phyloP scores from a whole-genome alignment of 2,888 invertebrate species.

The Neuroscelio doddi region DNA sequence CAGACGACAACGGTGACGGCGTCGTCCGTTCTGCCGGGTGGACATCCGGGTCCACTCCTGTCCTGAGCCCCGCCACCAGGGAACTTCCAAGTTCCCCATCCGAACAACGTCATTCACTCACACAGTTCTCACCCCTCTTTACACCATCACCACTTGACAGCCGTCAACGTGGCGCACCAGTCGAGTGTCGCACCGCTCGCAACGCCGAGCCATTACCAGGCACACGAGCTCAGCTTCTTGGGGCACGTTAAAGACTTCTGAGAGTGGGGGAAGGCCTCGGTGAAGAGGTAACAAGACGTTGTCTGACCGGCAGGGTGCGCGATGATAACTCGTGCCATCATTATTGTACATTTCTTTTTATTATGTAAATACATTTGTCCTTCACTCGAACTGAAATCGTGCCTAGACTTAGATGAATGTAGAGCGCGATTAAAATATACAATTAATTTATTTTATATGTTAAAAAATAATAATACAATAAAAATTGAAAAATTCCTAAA shows the following conservation, averaged over 20 bases:
- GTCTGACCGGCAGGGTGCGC: constrained; percentile 23
- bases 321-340: constrained; percentile 20
- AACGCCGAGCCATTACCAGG: constrained; percentile 66
- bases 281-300: constrained; percentile 62
- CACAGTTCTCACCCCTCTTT: constrained; percentile 62
- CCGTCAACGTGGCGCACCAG: constrained; percentile 65
- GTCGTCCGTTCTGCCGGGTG: constrained; percentile 67
- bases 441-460: too few relatives aligned
- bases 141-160: constrained; percentile 66
- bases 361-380: too few relatives aligned
- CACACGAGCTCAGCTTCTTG: constrained; percentile 68
- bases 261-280: constrained; percentile 63
- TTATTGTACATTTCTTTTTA: constrained; percentile 27
- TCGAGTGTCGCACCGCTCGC: constrained; percentile 61
- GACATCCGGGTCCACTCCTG: constrained; percentile 68
- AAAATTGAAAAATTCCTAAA: too few relatives aligned
- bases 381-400: too few relatives aligned
- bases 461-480: too few relatives aligned
- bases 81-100: constrained; percentile 71
- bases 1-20: constrained; percentile 64
- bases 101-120: constrained; percentile 68
- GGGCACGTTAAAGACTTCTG: constrained; percentile 71
- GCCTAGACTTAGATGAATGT: too few relatives aligned
- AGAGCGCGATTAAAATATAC: too few relatives aligned
- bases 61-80: constrained; percentile 73